Percentiles rank a stretch among this genome's conserved stretches.
These are phyloP conservation scores for Limnephilus lunatus DNA, from an alignment of 2,888 invertebrate species.

Conservation along the genomic window DNA sequence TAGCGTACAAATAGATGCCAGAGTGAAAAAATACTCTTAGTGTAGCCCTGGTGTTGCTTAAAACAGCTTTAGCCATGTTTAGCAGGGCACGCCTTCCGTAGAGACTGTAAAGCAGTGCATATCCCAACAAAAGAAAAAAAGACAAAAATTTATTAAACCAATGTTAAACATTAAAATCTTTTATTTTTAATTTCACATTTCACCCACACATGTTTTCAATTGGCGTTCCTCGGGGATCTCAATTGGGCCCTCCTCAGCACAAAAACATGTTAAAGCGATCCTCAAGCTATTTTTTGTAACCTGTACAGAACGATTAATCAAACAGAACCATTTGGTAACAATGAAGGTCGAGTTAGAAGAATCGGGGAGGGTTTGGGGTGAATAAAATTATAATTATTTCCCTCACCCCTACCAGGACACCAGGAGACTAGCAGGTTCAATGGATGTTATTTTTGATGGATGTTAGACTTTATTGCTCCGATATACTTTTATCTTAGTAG, in stretches of 20 bases:
- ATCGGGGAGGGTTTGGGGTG: constrained; percentile 37
- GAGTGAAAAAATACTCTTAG: too few species aligned
- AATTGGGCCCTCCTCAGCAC: constrained; percentile 7
- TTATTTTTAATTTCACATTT: constrained; percentile 1
- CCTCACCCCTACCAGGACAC: background rate
- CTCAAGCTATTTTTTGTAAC: constrained; percentile 41
- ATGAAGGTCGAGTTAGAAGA: constrained; percentile 41
- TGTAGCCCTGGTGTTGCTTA: too few species aligned
- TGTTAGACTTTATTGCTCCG: background rate
- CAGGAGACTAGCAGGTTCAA: background rate
- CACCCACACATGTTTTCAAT: constrained; percentile 46
- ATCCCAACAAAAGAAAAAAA: too few species aligned
- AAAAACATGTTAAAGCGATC: constrained; percentile 39
- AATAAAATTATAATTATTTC: constrained; percentile 42
- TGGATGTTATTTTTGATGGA: background rate
- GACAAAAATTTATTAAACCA: too few species aligned
- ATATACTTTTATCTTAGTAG: background rate
- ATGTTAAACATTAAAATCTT: too few species aligned
- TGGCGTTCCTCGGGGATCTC: constrained; percentile 49
- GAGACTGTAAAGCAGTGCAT: too few species aligned
- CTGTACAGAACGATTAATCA: constrained; percentile 56
- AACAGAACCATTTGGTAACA: constrained; percentile 56
- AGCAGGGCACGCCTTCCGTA: too few species aligned
- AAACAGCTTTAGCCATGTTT: too few species aligned
- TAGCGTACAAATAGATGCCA: too few species aligned